These are phyloP conservation scores for Agonum fuliginosum DNA, from an alignment of 2,888 invertebrate genomes.

Conservation along the genomic window DNA sequence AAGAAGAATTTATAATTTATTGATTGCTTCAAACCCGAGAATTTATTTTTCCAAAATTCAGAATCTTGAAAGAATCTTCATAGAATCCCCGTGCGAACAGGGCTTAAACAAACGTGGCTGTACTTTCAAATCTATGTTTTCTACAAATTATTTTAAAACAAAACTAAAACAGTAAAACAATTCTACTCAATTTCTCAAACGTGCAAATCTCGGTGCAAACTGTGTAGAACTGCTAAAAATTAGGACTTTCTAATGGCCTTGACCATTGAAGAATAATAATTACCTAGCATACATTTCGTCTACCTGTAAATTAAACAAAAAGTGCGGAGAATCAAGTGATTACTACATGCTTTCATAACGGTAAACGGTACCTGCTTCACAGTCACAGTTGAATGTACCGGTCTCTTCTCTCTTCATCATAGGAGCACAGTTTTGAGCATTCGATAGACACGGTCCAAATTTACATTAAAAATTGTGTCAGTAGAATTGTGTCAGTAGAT, in stretches of 20 bases:
- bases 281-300: background rate
- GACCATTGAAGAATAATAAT: background rate
- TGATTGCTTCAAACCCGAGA: no score
- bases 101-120: no score
- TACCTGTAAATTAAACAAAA: conserved; percentile 6
- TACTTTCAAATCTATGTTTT: no score
- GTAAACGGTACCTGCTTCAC: conserved; percentile 40
- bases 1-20: no score
- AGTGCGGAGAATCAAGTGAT: background rate
- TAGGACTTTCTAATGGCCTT: conserved; percentile 5
- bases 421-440: conserved; percentile 33
- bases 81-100: no score
- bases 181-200: background rate
- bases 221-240: background rate
- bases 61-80: no score
- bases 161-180: background rate
- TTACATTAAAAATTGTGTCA: conserved; percentile 26
- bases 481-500: conserved; percentile 29
- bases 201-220: background rate
- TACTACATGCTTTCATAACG: conserved; percentile 46
- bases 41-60: no score
- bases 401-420: background rate
- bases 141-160: background rate
- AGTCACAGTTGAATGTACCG: conserved; percentile 2
- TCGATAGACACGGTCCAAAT: background rate